phyloP scores from a whole-genome alignment of 2,113 vertebrate genomes.

The Notothenia coriiceps region DNA sequence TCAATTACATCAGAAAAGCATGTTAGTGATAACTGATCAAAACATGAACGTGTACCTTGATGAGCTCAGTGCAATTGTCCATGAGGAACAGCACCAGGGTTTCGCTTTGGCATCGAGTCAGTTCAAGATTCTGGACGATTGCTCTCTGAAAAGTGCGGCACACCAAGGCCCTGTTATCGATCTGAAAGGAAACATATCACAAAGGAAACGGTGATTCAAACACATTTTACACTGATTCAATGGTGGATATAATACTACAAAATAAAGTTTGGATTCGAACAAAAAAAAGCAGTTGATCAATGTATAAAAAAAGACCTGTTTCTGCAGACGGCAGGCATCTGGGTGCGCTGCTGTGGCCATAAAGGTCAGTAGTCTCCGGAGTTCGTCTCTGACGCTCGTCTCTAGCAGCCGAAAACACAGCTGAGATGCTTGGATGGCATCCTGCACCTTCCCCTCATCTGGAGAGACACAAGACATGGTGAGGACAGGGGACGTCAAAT shows the following conservation, averaged over 20 bases:
- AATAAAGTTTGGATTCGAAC: neutral
- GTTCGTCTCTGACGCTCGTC: conserved; percentile 82
- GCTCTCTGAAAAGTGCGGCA: conserved; percentile 87
- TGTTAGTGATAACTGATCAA: neutral
- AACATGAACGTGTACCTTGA: conserved; percentile 80
- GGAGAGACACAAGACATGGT: neutral
- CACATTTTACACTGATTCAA: neutral
- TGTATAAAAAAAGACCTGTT: conserved; percentile 77
- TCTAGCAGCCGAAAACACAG: conserved; percentile 86
- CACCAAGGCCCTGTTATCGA: conserved; percentile 83
- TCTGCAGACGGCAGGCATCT: conserved; percentile 84
- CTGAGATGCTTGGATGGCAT: conserved; percentile 86
- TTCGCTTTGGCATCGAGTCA: conserved; percentile 83
- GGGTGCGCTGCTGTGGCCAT: conserved; percentile 78
- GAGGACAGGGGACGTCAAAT: neutral
- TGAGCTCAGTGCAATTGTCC: conserved; percentile 84
- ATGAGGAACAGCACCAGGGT: conserved; percentile 86
- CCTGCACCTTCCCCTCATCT: conserved; percentile 82
- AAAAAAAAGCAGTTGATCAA: neutral
- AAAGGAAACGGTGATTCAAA: neutral
- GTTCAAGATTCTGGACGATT: conserved; percentile 82
- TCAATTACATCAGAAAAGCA: neutral
- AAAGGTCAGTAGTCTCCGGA: conserved; percentile 84
- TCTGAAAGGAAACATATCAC: conserved; percentile 71
- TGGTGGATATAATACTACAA: neutral